phyloP scores from a whole-genome alignment of 1,140 invertebrate genomes.

The Aphis craccivora region DNA sequence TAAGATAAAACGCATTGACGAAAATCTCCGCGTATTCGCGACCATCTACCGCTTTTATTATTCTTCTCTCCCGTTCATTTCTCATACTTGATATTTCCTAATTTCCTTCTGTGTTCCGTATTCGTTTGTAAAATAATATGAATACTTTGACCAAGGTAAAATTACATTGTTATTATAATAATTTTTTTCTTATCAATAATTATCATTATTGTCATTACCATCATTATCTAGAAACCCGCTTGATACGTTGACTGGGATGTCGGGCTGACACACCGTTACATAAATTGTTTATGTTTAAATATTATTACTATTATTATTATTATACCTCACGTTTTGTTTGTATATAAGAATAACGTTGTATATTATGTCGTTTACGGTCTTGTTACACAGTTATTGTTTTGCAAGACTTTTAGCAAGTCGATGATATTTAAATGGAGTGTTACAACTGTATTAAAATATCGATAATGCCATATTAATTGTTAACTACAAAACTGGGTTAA shows the following conservation, averaged over 20 bases:
- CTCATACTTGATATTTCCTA: background rate
- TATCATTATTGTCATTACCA: background rate
- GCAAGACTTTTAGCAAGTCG: background rate
- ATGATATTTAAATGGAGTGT: background rate
- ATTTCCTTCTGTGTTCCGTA: background rate
- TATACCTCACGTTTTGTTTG: background rate
- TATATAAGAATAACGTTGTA: background rate
- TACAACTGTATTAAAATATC: background rate
- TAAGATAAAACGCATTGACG: background rate
- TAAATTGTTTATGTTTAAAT: constrained; percentile 1
- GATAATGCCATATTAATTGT: background rate
- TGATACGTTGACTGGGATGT: background rate
- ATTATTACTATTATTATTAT: background rate
- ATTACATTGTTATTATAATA: background rate
- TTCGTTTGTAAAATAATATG: background rate
- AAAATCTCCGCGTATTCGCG: background rate
- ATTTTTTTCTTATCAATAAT: background rate
- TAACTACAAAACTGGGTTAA: background rate
- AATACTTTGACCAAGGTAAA: background rate
- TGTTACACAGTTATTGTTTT: background rate
- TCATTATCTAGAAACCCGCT: background rate
- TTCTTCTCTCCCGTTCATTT: background rate
- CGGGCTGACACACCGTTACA: background rate
- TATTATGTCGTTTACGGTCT: background rate
- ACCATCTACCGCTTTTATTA: background rate